These are phyloP conservation scores for Uromys caudimaculatus DNA, from an alignment of 2,797 vertebrate genomes.

Conservation along the genomic window DNA sequence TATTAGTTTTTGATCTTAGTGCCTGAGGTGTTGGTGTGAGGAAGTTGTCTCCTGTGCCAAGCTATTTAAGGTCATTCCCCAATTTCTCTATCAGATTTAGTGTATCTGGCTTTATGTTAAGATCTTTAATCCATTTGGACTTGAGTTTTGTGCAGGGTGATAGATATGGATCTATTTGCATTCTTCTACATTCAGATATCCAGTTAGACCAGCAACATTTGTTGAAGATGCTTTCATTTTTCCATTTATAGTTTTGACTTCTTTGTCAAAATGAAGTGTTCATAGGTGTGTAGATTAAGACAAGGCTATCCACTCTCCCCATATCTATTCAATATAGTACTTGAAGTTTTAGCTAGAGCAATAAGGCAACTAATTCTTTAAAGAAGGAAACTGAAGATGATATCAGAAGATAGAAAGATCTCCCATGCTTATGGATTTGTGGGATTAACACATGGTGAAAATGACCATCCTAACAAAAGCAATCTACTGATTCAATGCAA, in stretches of 20 bases:
- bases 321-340: background rate
- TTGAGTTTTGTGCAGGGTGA: background rate
- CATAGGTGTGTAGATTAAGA: background rate
- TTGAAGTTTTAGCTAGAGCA: background rate
- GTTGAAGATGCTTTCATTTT: background rate
- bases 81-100: background rate
- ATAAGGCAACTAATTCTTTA: background rate
- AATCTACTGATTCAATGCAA: background rate
- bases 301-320: background rate
- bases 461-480: background rate
- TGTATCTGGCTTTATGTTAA: background rate
- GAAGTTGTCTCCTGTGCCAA: background rate
- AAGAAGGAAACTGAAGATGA: background rate
- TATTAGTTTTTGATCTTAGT: background rate
- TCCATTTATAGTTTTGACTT: background rate
- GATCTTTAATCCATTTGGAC: background rate
- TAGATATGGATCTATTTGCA: background rate
- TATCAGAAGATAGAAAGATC: background rate
- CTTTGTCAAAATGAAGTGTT: background rate
- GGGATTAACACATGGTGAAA: background rate
- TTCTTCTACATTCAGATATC: background rate
- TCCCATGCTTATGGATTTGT: background rate
- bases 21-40: background rate
- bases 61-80: background rate
- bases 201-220: background rate